phyloP scores from a whole-genome alignment of 2,113 vertebrate species.

The Lynx canadensis region DNA sequence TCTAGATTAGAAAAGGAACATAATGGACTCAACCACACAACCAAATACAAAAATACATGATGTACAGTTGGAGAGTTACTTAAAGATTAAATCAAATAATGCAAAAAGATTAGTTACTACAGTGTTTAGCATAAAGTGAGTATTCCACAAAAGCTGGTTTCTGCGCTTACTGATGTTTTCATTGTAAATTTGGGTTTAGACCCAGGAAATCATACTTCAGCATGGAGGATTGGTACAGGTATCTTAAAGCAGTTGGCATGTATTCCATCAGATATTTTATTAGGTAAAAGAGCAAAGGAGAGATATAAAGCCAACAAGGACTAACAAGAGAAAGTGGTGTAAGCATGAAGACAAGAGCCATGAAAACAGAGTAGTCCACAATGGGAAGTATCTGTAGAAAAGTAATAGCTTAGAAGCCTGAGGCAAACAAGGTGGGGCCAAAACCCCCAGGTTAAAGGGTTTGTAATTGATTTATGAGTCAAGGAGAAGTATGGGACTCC shows the following conservation, averaged over 20 bases:
- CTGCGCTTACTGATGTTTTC: neutral
- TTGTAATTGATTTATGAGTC: neutral
- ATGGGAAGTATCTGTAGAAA: neutral
- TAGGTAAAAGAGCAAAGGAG: neutral
- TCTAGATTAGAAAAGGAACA: neutral
- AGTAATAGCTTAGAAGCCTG: neutral
- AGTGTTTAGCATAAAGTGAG: neutral
- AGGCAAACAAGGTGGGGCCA: accelerated
- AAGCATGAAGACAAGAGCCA: neutral
- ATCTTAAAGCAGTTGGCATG: neutral
- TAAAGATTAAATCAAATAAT: neutral
- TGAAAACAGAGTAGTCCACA: neutral
- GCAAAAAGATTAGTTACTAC: neutral
- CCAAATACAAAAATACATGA: neutral
- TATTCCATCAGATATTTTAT: neutral
- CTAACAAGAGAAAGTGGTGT: neutral
- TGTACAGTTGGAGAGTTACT: neutral
- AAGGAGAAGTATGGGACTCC: neutral
- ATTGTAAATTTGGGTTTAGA: neutral
- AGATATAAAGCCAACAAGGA: neutral
- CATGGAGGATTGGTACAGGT: neutral
- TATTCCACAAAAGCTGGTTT: neutral
- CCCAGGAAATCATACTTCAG: neutral
- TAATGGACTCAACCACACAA: neutral
- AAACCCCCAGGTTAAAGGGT: neutral